A percentile compares a stretch with the other conserved stretches of the same genome.
Conservation (phyloP, 1,140 invertebrate species). For the Hycleus phaleratus region DNA sequence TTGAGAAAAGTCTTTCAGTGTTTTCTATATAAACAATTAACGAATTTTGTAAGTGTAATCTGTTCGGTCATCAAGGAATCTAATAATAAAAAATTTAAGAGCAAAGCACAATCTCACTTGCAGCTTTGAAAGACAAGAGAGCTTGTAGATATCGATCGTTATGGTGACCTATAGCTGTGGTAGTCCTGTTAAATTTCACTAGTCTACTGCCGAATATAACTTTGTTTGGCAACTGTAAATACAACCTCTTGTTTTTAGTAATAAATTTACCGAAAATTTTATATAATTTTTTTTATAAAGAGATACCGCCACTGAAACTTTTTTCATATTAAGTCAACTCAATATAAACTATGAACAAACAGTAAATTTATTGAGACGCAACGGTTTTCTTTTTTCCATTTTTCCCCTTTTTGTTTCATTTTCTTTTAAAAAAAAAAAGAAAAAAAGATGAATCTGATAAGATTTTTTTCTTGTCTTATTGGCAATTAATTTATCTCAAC, state of each 20-base stretch:
- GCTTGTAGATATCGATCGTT: constrained; percentile 10
- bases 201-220: not conserved
- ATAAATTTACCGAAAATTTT: not conserved
- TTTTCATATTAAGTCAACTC: not conserved
- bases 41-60: too few species aligned
- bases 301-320: too few species aligned
- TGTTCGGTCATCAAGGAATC: too few species aligned
- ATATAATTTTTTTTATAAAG: too few species aligned
- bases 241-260: not conserved
- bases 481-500: not conserved
- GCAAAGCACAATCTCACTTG: not conserved
- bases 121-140: constrained; percentile 11
- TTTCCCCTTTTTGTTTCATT: too few species aligned
- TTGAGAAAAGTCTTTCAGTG: too few species aligned
- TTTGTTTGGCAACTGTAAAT: not conserved
- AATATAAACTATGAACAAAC: not conserved
- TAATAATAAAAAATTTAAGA: too few species aligned
- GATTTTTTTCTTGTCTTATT: not conserved
- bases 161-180: constrained; percentile 9
- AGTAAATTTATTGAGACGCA: too few species aligned
- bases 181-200: not conserved
- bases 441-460: too few species aligned
- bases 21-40: too few species aligned
- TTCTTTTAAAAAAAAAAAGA: too few species aligned
- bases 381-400: too few species aligned